These are phyloP conservation scores for Cyrtonyx montezumae DNA, from an alignment of 2,113 vertebrate genomes.

Conservation along the genomic window DNA sequence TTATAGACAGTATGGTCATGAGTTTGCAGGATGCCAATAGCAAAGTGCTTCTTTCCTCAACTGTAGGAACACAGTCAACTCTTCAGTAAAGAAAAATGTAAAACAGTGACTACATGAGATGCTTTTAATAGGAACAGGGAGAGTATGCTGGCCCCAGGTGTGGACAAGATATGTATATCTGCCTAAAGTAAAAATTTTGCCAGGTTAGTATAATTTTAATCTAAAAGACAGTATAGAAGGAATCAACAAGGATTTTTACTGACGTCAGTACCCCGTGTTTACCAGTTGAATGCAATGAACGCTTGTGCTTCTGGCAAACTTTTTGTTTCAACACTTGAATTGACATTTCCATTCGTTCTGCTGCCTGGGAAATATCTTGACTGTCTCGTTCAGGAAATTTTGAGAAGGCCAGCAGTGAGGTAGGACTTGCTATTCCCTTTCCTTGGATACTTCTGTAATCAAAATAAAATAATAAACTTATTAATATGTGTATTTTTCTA, in stretches of 20 bases:
- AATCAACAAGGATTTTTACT: not conserved
- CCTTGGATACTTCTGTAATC: constrained; percentile 61
- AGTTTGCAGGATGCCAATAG: not conserved
- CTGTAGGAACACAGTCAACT: not conserved
- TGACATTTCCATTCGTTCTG: constrained; percentile 85
- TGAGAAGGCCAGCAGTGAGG: constrained; percentile 71
- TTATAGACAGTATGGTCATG: not conserved
- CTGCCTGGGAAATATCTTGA: constrained; percentile 76
- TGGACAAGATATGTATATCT: not conserved
- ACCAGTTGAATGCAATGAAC: constrained; percentile 73
- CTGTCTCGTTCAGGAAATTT: constrained; percentile 77
- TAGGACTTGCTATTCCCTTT: constrained; percentile 34
- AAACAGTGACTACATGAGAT: not conserved
- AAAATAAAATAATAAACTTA: not conserved
- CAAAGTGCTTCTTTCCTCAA: not conserved
- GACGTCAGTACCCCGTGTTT: constrained; percentile 20
- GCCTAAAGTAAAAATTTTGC: not conserved
- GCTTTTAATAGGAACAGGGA: not conserved
- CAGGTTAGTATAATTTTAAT: not conserved
- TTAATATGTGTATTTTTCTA: not conserved
- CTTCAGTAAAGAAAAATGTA: not conserved
- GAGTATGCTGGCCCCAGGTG: not conserved
- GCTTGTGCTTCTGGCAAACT: constrained; percentile 58
- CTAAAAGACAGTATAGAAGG: not conserved
- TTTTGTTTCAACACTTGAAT: constrained; percentile 71